Conservation (phyloP, 2,113 vertebrate genomes). For the Epinephelus fuscoguttatus region DNA sequence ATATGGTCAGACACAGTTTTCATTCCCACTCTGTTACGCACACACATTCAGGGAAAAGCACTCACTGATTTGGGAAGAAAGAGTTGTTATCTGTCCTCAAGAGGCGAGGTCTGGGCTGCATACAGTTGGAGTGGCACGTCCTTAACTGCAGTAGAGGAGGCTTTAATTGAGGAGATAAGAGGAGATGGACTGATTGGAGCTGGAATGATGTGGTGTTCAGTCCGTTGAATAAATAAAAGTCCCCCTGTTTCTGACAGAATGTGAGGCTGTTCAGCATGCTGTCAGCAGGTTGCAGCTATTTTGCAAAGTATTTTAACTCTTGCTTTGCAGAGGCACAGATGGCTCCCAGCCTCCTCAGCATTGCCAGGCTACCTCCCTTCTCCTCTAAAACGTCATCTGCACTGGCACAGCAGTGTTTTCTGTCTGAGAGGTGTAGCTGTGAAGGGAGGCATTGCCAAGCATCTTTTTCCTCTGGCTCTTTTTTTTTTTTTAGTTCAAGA, state of each 20-base stretch:
- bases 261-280: not conserved
- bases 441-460: constrained; percentile 22
- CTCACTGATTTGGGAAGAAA: constrained; percentile 28
- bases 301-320: constrained; percentile 30
- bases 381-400: not conserved
- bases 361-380: not conserved
- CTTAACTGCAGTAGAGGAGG: constrained; percentile 48
- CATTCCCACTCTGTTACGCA: not conserved
- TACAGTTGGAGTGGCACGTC: constrained; percentile 55
- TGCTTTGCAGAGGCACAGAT: constrained; percentile 29
- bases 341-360: constrained; percentile 14
- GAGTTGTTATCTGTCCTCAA: constrained; percentile 48
- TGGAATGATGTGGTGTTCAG: constrained; percentile 33
- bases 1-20: constrained; percentile 17
- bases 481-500: constrained; percentile 34
- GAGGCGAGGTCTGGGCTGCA: constrained; percentile 45
- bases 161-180: constrained; percentile 74
- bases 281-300: constrained; percentile 21
- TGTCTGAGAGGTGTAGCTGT: constrained; percentile 17
- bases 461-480: constrained; percentile 50
- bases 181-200: constrained; percentile 38
- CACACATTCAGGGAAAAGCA: constrained; percentile 27
- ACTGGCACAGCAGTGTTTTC: not conserved
- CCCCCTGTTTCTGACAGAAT: constrained; percentile 11
- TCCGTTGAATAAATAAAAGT: constrained; percentile 35